Conservation (phyloP, 2,888 invertebrate species). For the Tinea pellionella region DNA sequence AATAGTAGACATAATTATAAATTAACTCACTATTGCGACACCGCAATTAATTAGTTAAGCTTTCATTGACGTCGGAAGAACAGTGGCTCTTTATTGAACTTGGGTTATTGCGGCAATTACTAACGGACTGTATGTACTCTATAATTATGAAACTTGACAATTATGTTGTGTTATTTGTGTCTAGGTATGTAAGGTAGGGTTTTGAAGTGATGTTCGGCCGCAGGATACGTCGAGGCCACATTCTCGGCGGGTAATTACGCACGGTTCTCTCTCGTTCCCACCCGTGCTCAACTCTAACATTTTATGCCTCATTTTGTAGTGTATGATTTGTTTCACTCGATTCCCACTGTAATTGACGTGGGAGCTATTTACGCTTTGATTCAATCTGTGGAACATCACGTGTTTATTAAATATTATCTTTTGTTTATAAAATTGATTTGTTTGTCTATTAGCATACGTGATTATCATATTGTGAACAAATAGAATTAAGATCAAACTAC, state of each 20-base stretch:
- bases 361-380: constrained; percentile 29
- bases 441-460: background rate
- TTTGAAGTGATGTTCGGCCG: background rate
- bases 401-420: constrained; percentile 1
- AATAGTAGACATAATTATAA: no score
- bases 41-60: background rate
- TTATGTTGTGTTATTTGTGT: background rate
- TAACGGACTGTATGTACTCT: background rate
- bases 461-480: background rate
- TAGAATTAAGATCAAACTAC: background rate
- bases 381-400: constrained; percentile 14
- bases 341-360: constrained; percentile 60
- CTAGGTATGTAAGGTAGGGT: background rate
- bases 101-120: background rate
- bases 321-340: constrained; percentile 60
- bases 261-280: constrained; percentile 53
- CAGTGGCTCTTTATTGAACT: background rate
- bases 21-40: background rate
- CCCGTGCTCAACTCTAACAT: constrained; percentile 48
- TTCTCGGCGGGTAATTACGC: constrained; percentile 64
- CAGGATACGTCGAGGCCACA: constrained; percentile 27
- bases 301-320: constrained; percentile 62
- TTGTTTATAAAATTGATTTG: constrained; percentile 1
- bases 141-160: background rate
- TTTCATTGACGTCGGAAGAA: background rate